Evolutionary conservation across 2,888 invertebrate genomes (phyloP).

Genomic region (Mesorhabditis belari): DNA sequence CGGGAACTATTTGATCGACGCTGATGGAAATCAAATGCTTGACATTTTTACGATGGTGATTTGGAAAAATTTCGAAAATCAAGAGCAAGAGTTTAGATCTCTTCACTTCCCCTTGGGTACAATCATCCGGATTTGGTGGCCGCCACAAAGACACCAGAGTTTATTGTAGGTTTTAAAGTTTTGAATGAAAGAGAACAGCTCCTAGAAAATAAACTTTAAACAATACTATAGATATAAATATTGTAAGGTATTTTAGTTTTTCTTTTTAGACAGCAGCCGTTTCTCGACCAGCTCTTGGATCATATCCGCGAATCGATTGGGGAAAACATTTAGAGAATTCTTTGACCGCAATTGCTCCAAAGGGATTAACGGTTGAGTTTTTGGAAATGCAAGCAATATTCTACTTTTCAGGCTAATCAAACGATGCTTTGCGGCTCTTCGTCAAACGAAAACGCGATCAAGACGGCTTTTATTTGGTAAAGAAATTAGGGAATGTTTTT

Average conservation of each 20-base stretch:
- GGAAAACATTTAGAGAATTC: conserved; percentile 57
- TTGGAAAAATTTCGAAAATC: background rate
- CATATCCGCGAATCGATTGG: conserved; percentile 84
- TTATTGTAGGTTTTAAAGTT: conserved; percentile 32
- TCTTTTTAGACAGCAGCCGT: conserved; percentile 70
- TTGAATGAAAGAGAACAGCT: too few relatives aligned
- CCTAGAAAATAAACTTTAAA: too few relatives aligned
- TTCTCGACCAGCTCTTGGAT: conserved; percentile 90
- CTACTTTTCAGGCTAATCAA: conserved; percentile 65
- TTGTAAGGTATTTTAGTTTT: too few relatives aligned
- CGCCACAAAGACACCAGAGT: conserved; percentile 32
- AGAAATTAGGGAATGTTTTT: background rate
- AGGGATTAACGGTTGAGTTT: conserved; percentile 17
- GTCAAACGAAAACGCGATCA: conserved; percentile 92
- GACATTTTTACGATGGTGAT: conserved; percentile 67
- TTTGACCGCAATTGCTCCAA: conserved; percentile 29
- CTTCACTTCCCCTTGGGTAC: conserved; percentile 64
- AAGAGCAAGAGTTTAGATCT: conserved; percentile 53
- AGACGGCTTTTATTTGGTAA: conserved; percentile 73
- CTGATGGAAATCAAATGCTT: conserved; percentile 77
- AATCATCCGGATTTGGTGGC: conserved; percentile 71
- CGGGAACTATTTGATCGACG: conserved; percentile 91
- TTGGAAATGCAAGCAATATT: background rate
- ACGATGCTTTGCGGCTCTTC: conserved; percentile 98
- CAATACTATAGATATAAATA: too few relatives aligned